Evolutionary conservation across 1,140 invertebrate genomes (phyloP), one percentile per base, ranked within the genome.

Genomic region (Sitobion miscanthi): DNA sequence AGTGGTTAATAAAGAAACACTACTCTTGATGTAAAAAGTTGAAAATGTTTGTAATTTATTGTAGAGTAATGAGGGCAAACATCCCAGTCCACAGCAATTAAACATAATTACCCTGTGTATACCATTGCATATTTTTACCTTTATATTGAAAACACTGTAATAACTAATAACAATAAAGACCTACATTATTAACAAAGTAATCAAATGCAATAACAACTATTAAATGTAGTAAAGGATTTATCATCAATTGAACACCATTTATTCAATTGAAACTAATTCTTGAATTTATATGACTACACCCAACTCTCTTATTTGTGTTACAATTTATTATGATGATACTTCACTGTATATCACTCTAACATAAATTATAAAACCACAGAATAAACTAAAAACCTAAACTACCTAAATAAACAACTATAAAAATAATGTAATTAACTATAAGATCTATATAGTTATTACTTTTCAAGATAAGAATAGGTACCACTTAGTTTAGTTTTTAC

Each of bases 261-360:
- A 88, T 88, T 35, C 86, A 88, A 88, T 88, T 88, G 86, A 52
- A 52, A 88, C 45, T 49, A 87, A 88, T 88, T 88, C 14, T 88
- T 52, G 23, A 49, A 87, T 35, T 7, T 87, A 2, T 52, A 88
- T 88, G 5, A 45, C 42, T n/a, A 45, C 52, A 49, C 17, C n/a
- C 45, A 86, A 87, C 42, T 87, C 0, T 49, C 11, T 30, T 49
- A 86, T 86, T 86, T 9, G 30, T 86, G 1, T 30, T 47, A n/a
- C 25, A 87, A 87, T 47, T n/a, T 87, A 47, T n/a, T 45, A n/a
- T 30, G 0, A 49, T 30, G 6, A n/a, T n/a, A 49, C 30, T 47
- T 87, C 30, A 87, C 7, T 42, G 23, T 83, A 23, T 83, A 35
- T 7, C 4, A 20, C 35, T 30, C 57, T 57, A 30, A 14, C 30